These are phyloP conservation scores for Ladona fulva DNA, from an alignment of 1,140 invertebrate species.

Conservation along the genomic window DNA sequence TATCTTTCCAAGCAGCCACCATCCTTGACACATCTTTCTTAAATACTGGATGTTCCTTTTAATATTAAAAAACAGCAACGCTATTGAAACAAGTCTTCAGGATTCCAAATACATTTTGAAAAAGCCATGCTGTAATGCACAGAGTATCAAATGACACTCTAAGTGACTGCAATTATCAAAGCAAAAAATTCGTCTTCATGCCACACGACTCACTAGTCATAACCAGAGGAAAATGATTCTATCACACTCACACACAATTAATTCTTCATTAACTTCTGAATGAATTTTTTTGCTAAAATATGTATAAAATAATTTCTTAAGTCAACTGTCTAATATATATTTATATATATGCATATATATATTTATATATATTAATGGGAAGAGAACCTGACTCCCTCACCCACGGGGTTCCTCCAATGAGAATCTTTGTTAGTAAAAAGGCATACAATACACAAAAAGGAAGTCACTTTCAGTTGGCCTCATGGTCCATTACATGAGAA, in stretches of 20 bases:
- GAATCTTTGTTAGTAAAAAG: constrained; percentile 1
- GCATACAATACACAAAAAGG: not conserved
- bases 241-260: not conserved
- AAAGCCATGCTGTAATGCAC: not conserved
- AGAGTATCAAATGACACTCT: not conserved
- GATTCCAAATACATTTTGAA: not conserved
- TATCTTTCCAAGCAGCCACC: not conserved
- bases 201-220: not conserved
- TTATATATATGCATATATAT: not conserved
- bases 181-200: not conserved
- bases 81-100: too few species aligned
- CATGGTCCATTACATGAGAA: not conserved
- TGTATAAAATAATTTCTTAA: constrained; percentile 9
- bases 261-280: not conserved
- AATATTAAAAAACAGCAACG: too few species aligned
- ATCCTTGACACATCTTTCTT: too few species aligned
- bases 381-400: not conserved
- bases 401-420: not conserved
- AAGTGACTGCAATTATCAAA: not conserved
- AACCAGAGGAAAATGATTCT: not conserved
- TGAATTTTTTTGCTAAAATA: not conserved
- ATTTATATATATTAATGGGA: not conserved
- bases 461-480: not conserved
- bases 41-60: too few species aligned
- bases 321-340: not conserved